A percentile compares a stretch with the other conserved stretches of the same genome.
Conservation (phyloP, 2,797 vertebrate species). For the Periparus ater region DNA sequence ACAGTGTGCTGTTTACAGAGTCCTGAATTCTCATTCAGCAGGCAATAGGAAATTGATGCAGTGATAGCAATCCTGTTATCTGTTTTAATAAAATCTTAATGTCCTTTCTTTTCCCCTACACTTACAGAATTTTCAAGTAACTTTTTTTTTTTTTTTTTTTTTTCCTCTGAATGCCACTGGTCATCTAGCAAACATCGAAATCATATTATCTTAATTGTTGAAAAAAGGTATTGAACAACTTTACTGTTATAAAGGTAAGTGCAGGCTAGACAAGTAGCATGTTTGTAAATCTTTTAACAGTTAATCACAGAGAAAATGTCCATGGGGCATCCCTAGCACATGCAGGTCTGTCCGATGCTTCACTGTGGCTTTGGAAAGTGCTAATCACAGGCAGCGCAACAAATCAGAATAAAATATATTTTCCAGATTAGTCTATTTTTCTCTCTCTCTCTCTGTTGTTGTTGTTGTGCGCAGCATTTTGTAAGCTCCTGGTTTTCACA, state of each 20-base stretch:
- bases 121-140: constrained; percentile 8
- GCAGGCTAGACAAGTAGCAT: background rate
- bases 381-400: background rate
- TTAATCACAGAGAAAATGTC: background rate
- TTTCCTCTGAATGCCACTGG: background rate
- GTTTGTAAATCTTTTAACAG: background rate
- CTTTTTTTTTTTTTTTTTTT: constrained; percentile 50
- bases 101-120: constrained; percentile 55
- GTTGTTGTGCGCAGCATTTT: background rate
- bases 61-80: constrained; percentile 69
- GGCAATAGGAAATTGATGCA: constrained; percentile 54
- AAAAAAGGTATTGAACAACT: background rate
- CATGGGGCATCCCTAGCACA: background rate
- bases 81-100: constrained; percentile 77
- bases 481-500: background rate
- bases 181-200: background rate
- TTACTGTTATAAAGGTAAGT: background rate
- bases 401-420: background rate
- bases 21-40: constrained; percentile 65
- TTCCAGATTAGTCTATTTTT: background rate
- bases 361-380: background rate
- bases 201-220: background rate
- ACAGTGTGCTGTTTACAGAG: constrained; percentile 46
- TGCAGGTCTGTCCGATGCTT: background rate
- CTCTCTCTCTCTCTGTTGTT: background rate